Evolutionary conservation across 2,888 invertebrate genomes (phyloP).

Genomic region (Papilio protenor): DNA sequence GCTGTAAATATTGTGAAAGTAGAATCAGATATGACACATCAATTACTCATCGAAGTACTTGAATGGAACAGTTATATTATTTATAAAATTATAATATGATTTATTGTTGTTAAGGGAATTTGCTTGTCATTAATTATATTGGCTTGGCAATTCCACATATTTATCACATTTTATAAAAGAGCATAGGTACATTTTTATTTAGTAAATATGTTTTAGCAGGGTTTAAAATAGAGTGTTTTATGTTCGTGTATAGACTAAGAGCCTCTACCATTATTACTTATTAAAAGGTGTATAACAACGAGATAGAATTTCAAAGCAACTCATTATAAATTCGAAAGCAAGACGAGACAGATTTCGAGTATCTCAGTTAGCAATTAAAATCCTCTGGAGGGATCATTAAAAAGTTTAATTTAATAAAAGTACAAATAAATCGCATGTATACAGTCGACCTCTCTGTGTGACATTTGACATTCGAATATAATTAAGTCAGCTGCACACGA

Average conservation of each 20-base stretch:
- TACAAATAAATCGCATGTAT: background rate
- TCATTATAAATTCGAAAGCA: conserved; percentile 30
- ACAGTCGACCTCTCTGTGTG: conserved; percentile 7
- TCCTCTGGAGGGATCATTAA: conserved; percentile 11
- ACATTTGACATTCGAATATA: conserved; percentile 39
- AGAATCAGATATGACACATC: background rate
- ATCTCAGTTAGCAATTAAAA: conserved; percentile 3
- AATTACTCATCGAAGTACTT: background rate
- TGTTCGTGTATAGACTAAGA: background rate
- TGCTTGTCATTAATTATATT: no score
- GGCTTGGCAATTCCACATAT: no score
- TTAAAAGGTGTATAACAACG: background rate
- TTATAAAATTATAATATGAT: background rate
- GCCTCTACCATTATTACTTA: background rate
- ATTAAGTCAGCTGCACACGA: conserved; percentile 31
- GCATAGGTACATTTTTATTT: background rate
- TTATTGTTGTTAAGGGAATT: background rate
- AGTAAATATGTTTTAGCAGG: no score
- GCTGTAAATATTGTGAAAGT: conserved; percentile 11
- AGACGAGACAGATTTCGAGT: background rate
- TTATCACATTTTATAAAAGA: background rate
- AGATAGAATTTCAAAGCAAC: background rate
- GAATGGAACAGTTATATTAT: background rate
- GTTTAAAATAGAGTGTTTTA: no score
- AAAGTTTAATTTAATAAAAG: conserved; percentile 30